Conservation (phyloP, 92 coral and sea anemone species). For the Micromussa lordhowensis region DNA sequence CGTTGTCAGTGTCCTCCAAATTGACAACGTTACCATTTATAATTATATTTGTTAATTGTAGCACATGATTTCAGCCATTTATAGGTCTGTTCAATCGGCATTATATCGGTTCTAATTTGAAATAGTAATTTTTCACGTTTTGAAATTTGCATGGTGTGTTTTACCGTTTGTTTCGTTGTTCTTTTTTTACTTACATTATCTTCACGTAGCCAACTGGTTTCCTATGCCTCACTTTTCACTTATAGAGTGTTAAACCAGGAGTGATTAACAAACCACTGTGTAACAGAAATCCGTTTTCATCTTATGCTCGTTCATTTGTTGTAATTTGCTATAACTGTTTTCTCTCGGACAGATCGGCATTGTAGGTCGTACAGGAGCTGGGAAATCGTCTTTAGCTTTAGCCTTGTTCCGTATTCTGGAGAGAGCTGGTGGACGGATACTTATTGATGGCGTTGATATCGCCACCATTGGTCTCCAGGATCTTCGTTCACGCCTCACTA, state of each 20-base stretch:
- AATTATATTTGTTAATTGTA: no score
- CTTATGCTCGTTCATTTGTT: not conserved
- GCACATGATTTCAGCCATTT: no score
- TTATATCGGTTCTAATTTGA: no score
- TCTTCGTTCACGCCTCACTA: slow-evolving; percentile 71
- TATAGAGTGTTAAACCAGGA: not conserved
- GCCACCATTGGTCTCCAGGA: slow-evolving; percentile 71
- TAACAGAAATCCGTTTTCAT: not conserved
- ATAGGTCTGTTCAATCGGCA: no score
- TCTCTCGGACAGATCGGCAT: slow-evolving; percentile 54
- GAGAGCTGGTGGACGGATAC: slow-evolving; percentile 70
- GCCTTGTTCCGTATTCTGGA: slow-evolving; percentile 74
- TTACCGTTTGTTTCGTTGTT: no score
- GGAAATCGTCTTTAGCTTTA: slow-evolving; percentile 69
- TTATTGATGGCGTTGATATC: slow-evolving; percentile 70
- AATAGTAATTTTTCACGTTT: no score
- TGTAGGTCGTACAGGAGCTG: slow-evolving; percentile 81
- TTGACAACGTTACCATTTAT: no score
- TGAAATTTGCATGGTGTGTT: no score
- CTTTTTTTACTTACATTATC: no score
- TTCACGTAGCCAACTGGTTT: no score
- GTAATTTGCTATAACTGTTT: not conserved
- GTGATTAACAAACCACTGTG: not conserved
- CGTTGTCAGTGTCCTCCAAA: no score
- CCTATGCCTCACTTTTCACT: no score